Evolutionary conservation across 1,140 invertebrate species (phyloP).

Genomic region (Platorchestia sp.): DNA sequence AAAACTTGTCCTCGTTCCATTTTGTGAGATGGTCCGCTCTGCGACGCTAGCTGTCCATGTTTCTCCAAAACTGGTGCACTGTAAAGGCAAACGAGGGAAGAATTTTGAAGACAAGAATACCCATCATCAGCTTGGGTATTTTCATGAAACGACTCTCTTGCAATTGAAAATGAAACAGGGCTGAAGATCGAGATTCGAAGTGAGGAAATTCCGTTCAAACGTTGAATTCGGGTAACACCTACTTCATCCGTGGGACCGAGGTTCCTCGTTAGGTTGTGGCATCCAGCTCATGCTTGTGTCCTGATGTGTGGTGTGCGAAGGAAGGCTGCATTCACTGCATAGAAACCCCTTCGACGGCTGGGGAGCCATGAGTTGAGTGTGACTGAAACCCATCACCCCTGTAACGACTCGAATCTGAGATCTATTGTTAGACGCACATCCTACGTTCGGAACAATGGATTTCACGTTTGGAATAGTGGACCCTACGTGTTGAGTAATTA

Average conservation of each 20-base stretch:
- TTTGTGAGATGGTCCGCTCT: no score
- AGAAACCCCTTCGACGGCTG: neutral
- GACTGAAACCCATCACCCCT: neutral
- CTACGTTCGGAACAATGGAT: neutral
- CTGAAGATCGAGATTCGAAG: neutral
- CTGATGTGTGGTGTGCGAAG: neutral
- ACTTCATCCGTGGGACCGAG: neutral
- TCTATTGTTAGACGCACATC: neutral
- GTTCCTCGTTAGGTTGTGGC: neutral
- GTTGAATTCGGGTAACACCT: no score
- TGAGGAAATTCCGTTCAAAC: neutral
- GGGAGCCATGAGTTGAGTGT: neutral
- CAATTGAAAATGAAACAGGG: no score
- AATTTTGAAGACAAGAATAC: neutral
- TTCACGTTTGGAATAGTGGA: neutral
- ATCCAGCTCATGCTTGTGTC: neutral
- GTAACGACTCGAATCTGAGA: neutral
- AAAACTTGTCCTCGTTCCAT: neutral
- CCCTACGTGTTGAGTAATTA: neutral
- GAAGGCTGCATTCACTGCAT: neutral
- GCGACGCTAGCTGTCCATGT: no score
- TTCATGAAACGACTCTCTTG: no score
- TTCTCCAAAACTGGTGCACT: neutral
- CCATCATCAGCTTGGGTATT: no score
- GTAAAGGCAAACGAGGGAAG: neutral